Evolutionary conservation across 2,797 vertebrate genomes (phyloP), one percentile per base, ranked within the genome.

Genomic region (Amblyraja radiata): DNA sequence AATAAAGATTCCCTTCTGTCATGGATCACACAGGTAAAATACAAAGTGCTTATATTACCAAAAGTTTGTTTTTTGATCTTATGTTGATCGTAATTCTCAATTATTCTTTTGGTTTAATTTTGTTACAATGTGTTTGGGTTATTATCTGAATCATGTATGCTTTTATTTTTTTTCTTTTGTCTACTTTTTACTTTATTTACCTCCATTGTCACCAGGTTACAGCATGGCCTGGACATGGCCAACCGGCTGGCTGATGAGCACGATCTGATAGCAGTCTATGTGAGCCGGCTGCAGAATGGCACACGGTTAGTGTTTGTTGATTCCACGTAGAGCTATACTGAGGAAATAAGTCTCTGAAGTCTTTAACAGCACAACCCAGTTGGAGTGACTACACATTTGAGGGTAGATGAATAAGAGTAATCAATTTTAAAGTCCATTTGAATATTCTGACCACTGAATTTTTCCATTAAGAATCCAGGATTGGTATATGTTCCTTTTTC

Each of bases 211-310:
- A 94, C 96, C 93, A 97, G 97, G 97, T 97, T 93, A 79, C 96
- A 93, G 92, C 94, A 73, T 94, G 93, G 93, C 94, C 94, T 95
- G 95, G 95, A 96, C 0, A 94, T 95, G 2, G 96, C 96, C 96
- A 94, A 95, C 93, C 97, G 94, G 6, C 95, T 97, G 95, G 97
- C 97, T 2, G 98, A 99, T 93, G 98, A 99, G 94, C 98, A 99
- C 81, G 96, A 97, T 76, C 96, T 99, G 96, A 99, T 99, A 86
- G 97, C 98, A 23, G 96, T 97, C 93, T 98, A 97, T 93, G 98
- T 98, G 95, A 97, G 96, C 93, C 97, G 96, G 92, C 98, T 99
- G 93, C 98, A 97, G 95, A 96, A 95, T 93, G 95, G 96, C 93
- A 96, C 97, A 95, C 95, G 97, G 98, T 98, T 94, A 98, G 98